Evolutionary conservation across 2,888 invertebrate species (phyloP), one percentile per base, ranked within the genome.

Genomic region (Microplitis manilae): DNA sequence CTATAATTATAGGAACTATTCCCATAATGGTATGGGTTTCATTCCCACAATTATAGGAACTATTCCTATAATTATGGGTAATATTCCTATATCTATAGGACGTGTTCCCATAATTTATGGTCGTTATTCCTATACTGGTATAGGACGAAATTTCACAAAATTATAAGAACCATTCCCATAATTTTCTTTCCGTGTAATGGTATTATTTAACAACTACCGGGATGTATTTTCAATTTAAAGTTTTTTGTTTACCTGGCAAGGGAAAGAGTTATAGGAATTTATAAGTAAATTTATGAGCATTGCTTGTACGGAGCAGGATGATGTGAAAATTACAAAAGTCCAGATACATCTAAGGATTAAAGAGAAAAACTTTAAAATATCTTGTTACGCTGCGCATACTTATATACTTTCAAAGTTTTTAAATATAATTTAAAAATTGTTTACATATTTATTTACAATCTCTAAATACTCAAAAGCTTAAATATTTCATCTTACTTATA

Each of bases 301-400:
- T 77, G 62, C 73, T 61, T 39, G 41, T 72, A 39, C 30, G 40
- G 39, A 17, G 64, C 7, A 65, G 50, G 15, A 77, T 76, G 73
- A n/a, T 40, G 59, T 59, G 38, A 70, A 73, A 76, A 72, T 77
- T 72, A 77, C 72, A 73, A 77, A 30, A 77, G 68, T 77, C 71
- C 65, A 71, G 76, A 60, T 65, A 65, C 71, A 76, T 76, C 70
- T 30, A 30, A 13, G n/a, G 70, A 20, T 59, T 13, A 70, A 59
- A 71, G 41, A 30, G 38, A 13, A 70, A 76, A 76, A 76, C 72
- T 76, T 76, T 76, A 7, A 13, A n/a, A 64, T 64, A 20, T 8
- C 41, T 40, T 39, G 38, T 15, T 4, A 13, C 13, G 13, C 50
- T 13, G 2, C 13, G 50, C 50, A 50, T 50, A 50, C 50, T 50